A percentile compares a stretch with the other conserved stretches of the same genome.
These are phyloP conservation scores for Lasiommata megera DNA, from an alignment of 2,888 invertebrate genomes.

Conservation along the genomic window DNA sequence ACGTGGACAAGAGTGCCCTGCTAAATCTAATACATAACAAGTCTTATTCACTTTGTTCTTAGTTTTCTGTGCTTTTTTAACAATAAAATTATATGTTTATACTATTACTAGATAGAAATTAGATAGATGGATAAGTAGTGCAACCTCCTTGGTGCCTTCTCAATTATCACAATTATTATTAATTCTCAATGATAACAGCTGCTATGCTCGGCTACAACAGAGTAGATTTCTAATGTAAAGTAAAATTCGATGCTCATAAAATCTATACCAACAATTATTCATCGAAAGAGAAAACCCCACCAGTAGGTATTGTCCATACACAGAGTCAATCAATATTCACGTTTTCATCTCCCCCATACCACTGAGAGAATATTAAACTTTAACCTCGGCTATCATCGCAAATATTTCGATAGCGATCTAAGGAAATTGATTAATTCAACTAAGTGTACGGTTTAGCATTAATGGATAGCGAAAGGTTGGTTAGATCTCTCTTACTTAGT, in stretches of 20 bases:
- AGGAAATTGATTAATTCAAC: conserved; percentile 18
- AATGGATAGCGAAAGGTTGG: conserved; percentile 14
- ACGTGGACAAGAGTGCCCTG: no score
- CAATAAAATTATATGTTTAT: no score
- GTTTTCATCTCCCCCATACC: conserved; percentile 8
- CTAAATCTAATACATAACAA: no score
- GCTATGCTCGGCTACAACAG: no score
- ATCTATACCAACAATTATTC: not conserved
- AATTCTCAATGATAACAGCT: no score
- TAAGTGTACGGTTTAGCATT: conserved; percentile 14
- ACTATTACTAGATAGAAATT: no score
- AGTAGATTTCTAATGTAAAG: no score
- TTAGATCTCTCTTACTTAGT: conserved; percentile 9
- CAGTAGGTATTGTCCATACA: not conserved
- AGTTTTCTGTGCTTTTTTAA: no score
- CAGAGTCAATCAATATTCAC: conserved; percentile 15
- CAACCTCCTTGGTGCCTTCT: no score
- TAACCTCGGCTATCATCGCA: conserved; percentile 17
- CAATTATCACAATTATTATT: no score
- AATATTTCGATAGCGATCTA: conserved; percentile 15
- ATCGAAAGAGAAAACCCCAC: not conserved
- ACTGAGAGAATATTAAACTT: conserved; percentile 9
- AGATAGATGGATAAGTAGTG: no score
- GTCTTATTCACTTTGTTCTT: no score
- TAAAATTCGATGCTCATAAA: not conserved